Conservation (phyloP, 2,888 invertebrate species). For the Clepsis dumicolana region DNA sequence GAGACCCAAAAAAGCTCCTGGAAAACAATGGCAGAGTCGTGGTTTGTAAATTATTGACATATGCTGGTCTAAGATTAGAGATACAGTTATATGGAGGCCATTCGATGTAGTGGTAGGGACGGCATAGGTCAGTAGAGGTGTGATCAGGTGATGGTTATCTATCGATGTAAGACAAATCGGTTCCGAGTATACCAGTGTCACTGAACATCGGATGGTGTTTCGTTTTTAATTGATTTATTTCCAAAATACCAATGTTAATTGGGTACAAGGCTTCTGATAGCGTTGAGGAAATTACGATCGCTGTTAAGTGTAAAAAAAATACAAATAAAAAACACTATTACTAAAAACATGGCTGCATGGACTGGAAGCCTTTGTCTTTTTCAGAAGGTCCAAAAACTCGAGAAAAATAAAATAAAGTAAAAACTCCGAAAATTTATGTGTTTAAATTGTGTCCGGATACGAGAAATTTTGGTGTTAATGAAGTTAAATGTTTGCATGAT, state of each 20-base stretch:
- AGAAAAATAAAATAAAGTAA: no score
- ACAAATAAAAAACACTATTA: no score
- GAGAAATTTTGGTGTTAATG: background rate
- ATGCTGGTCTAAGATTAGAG: conserved; percentile 25
- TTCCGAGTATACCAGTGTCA: conserved; percentile 68
- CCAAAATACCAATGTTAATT: conserved; percentile 39
- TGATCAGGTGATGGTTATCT: conserved; percentile 71
- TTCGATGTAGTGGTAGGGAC: conserved; percentile 32
- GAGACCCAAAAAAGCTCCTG: background rate
- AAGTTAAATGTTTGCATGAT: background rate
- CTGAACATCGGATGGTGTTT: conserved; percentile 59
- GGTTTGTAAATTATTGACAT: conserved; percentile 32
- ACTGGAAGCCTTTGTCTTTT: no score
- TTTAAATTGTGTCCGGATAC: background rate
- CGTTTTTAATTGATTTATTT: conserved; percentile 64
- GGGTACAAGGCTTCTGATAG: conserved; percentile 32
- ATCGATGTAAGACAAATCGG: conserved; percentile 77
- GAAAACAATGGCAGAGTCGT: background rate
- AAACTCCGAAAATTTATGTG: no score
- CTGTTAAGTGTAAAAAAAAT: background rate
- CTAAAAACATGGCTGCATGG: no score
- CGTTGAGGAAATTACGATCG: conserved; percentile 15
- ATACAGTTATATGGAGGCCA: conserved; percentile 39
- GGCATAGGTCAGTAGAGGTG: conserved; percentile 58
- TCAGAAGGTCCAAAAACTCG: no score